These are phyloP conservation scores for Tympanoctomys barrerae DNA, from an alignment of 2,797 vertebrate species.

Conservation along the genomic window DNA sequence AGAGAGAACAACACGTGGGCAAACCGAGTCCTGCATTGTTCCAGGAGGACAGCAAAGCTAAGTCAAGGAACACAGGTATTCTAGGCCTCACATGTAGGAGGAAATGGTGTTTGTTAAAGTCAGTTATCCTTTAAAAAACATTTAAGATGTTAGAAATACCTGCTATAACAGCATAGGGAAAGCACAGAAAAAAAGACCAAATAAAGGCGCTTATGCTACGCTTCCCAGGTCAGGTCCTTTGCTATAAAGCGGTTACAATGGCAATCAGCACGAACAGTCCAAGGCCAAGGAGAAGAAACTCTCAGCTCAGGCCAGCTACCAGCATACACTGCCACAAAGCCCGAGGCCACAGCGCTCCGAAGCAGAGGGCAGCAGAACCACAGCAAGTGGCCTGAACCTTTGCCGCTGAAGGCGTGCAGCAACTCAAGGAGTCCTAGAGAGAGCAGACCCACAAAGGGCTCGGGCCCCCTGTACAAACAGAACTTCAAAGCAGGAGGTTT, in stretches of 20 bases:
- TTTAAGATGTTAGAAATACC: neutral
- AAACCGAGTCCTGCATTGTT: neutral
- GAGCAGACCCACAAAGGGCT: neutral
- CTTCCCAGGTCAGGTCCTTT: neutral
- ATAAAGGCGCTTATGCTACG: neutral
- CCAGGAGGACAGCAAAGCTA: neutral
- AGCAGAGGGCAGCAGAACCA: neutral
- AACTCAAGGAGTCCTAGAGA: neutral
- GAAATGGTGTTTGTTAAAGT: neutral
- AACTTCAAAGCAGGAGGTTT: neutral
- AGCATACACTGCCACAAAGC: too few relatives aligned
- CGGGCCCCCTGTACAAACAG: neutral
- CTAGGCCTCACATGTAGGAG: neutral
- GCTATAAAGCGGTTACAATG: constrained; percentile 1
- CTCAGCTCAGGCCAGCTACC: neutral
- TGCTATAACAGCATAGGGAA: neutral
- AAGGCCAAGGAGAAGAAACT: neutral
- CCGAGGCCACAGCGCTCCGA: neutral
- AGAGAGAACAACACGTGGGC: neutral
- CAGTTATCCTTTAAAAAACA: neutral
- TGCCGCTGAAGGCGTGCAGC: neutral
- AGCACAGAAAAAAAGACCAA: neutral
- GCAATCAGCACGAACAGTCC: neutral
- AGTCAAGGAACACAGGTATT: neutral
- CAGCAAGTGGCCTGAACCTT: neutral